Evolutionary conservation across 2,113 vertebrate species (phyloP), one percentile per base, ranked within the genome.

Genomic region (Rostratula benghalensis): DNA sequence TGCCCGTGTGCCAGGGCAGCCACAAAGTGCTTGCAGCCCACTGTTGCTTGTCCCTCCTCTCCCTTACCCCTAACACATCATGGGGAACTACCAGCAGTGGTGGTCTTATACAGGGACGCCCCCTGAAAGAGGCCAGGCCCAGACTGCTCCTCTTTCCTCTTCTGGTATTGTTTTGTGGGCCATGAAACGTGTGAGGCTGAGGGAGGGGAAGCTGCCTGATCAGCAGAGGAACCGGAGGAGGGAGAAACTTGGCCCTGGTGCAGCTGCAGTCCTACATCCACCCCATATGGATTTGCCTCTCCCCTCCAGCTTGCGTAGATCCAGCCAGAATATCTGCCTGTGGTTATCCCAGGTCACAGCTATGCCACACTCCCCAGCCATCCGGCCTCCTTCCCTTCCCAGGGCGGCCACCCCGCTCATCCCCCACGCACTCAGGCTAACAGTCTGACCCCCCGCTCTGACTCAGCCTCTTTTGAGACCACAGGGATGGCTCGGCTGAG

Each of bases 381-480:
- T 31, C 4, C 24, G 1, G 24, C n/a, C 57, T 37, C 50, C 35
- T 75, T 41, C 61, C 45, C 33, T 54, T 28, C 19, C 22, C 51
- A 27, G 25, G 0, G 1, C 0, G 46, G 73, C 37, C 56, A 51
- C 18, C 10, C 43, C 3, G 4, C 19, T 41, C 37, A 7, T 10
- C 17, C 17, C 37, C 54, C 59, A 51, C 1, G 0, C 6, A 2
- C 64, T 45, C 57, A 28, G 37, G 43, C 27, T 15, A 25, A 57
- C 59, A 61, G 68, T 81, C 77, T 70, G 46, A 61, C 13, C 77
- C 43, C 9, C 11, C 20, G 19, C 64, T 46, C 94, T 79, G 65
- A 48, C 56, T 87, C 87, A 94, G 84, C 46, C 48, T 39, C 39
- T 82, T 78, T 63, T 0, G 0, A 30, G 70, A 24, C 25, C 60